phyloP scores from a whole-genome alignment of 2,888 invertebrate species.

The Polydrusus pterygomalis region DNA sequence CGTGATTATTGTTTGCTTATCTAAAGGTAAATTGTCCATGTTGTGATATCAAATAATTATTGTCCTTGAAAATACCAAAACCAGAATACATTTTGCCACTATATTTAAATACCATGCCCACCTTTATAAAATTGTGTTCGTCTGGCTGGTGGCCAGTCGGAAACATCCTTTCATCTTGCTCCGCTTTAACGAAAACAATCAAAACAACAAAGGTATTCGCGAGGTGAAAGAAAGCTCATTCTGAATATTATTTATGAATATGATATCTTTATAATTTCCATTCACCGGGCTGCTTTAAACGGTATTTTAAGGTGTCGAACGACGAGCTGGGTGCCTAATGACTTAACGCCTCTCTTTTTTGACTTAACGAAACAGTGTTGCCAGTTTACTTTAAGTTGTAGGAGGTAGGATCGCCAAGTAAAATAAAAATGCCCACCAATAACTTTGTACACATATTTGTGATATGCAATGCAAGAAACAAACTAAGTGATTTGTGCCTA shows the following conservation, averaged over 20 bases:
- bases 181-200: conserved; percentile 3
- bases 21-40: no score
- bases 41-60: no score
- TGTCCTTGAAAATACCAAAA: no score
- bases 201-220: conserved; percentile 42
- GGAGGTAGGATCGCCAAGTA: no score
- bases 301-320: conserved; percentile 54
- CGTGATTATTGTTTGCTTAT: no score
- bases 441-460: no score
- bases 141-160: no score
- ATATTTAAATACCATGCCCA: no score
- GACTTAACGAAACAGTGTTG: conserved; percentile 33
- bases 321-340: conserved; percentile 51
- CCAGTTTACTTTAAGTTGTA: conserved; percentile 9
- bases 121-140: background rate
- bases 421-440: no score
- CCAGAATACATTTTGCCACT: no score
- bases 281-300: conserved; percentile 46
- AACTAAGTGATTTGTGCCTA: no score
- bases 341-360: conserved; percentile 45
- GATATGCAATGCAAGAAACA: no score
- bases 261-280: conserved; percentile 52
- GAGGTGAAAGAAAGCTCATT: conserved; percentile 49
- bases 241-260: conserved; percentile 52
- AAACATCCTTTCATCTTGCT: background rate